A percentile compares a stretch with the other conserved stretches of the same genome.
Evolutionary conservation across 2,113 vertebrate species (phyloP).

Genomic region (Chrysochloris asiatica): DNA sequence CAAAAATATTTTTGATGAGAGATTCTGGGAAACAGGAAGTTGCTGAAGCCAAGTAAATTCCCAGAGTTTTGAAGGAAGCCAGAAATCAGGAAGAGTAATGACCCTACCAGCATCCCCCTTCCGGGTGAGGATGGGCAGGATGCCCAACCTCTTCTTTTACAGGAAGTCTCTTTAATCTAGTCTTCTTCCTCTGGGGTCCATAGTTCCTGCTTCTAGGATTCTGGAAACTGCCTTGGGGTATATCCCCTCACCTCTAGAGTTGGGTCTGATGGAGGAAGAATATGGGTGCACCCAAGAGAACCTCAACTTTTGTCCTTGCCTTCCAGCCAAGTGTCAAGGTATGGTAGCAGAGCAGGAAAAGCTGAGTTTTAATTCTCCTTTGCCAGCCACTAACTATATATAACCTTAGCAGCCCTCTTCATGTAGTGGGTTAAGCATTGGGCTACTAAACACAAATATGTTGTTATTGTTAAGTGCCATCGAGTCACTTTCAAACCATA

Average conservation of each 20-base stretch:
- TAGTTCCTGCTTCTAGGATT: neutral
- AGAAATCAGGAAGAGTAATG: neutral
- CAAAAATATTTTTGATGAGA: slow-evolving; percentile 32
- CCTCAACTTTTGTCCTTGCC: neutral
- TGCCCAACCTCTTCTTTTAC: neutral
- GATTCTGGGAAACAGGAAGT: slow-evolving; percentile 48
- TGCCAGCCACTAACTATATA: neutral
- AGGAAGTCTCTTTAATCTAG: neutral
- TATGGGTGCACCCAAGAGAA: neutral
- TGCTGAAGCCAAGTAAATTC: neutral
- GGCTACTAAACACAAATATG: too few species aligned
- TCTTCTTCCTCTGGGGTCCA: neutral
- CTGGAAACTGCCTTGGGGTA: neutral
- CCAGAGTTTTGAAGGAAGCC: neutral
- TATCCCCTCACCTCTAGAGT: neutral
- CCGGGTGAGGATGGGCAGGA: neutral
- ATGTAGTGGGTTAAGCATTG: too few species aligned
- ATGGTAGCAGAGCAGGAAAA: neutral
- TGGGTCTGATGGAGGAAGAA: neutral
- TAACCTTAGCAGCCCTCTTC: too few species aligned
- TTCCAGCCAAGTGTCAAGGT: neutral
- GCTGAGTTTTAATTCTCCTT: neutral
- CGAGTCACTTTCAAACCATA: too few species aligned
- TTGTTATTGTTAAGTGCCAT: too few species aligned
- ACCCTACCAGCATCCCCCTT: neutral